These are phyloP conservation scores for Aphis gossypii DNA, from an alignment of 1,140 invertebrate genomes.

Conservation along the genomic window DNA sequence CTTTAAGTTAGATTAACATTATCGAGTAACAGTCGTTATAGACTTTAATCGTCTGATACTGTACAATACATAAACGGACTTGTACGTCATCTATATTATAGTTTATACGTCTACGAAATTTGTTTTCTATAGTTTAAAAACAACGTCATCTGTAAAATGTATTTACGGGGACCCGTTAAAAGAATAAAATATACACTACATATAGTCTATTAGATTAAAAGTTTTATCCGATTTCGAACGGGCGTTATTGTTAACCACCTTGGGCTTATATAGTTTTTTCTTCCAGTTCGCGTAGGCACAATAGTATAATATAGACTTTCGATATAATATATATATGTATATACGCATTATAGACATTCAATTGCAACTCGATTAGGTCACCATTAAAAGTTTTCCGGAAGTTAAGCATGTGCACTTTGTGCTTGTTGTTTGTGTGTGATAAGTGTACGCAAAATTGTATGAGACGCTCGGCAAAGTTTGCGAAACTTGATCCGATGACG, in stretches of 20 bases:
- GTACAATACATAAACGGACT: neutral
- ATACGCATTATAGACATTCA: neutral
- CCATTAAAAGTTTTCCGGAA: neutral
- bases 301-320: neutral
- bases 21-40: neutral
- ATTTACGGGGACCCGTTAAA: neutral
- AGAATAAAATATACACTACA: neutral
- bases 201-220: neutral
- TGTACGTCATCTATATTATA: too few relatives aligned
- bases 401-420: neutral
- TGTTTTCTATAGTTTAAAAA: neutral
- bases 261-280: neutral
- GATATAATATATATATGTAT: neutral
- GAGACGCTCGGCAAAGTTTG: neutral
- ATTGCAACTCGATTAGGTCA: constrained; percentile 2
- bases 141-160: neutral
- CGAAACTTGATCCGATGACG: neutral
- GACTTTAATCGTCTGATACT: neutral
- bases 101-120: neutral
- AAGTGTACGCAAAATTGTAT: neutral
- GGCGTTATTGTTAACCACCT: neutral
- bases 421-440: neutral
- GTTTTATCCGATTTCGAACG: neutral
- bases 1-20: neutral
- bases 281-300: neutral